Conservation (phyloP, 2,888 invertebrate genomes). For the Macropis europaea region DNA sequence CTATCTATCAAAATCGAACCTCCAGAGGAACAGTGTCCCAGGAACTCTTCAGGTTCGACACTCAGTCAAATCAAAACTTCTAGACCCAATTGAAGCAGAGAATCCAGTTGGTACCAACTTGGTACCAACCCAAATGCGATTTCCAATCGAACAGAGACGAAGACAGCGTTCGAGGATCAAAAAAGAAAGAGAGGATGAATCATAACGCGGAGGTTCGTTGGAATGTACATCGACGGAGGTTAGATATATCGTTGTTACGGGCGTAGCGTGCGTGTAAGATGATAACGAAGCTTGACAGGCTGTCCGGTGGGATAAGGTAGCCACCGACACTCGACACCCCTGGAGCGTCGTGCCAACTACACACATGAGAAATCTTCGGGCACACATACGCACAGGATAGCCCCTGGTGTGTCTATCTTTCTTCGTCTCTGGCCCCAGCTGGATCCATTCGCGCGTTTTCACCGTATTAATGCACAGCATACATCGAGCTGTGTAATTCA, state of each 20-base stretch:
- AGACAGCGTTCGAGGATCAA: no score
- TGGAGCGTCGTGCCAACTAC: slow-evolving; percentile 66
- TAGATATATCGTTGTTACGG: slow-evolving; percentile 57
- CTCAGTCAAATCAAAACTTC: no score
- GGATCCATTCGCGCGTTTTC: slow-evolving; percentile 64
- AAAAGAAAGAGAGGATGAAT: slow-evolving; percentile 33
- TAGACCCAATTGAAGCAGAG: no score
- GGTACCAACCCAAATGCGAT: no score
- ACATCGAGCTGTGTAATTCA: slow-evolving; percentile 71
- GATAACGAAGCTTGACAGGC: slow-evolving; percentile 79
- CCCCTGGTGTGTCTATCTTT: slow-evolving; percentile 30
- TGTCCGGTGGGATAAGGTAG: slow-evolving; percentile 77
- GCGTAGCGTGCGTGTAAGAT: slow-evolving; percentile 73
- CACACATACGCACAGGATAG: not conserved
- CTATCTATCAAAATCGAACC: no score
- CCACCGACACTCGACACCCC: slow-evolving; percentile 76
- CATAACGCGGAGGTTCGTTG: slow-evolving; percentile 45
- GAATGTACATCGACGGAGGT: slow-evolving; percentile 53
- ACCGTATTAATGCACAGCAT: slow-evolving; percentile 65
- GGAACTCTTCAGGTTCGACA: no score
- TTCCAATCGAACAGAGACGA: no score
- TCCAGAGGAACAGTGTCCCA: no score
- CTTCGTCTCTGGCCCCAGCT: slow-evolving; percentile 17
- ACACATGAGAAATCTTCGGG: slow-evolving; percentile 21
- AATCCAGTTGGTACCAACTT: no score